phyloP scores from a whole-genome alignment of 2,113 vertebrate genomes.

The Odontophorus gujanensis region DNA sequence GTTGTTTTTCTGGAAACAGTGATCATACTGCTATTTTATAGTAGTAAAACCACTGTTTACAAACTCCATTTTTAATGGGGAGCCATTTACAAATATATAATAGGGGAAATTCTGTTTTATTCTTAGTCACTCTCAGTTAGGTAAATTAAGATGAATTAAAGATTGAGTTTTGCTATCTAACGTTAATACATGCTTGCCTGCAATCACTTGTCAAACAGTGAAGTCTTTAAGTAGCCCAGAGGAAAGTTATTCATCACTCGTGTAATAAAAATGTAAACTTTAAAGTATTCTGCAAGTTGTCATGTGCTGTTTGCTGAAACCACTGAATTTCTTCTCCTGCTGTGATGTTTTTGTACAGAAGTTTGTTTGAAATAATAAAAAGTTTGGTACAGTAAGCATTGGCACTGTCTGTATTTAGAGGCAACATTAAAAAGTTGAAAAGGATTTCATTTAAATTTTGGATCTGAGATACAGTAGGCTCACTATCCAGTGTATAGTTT shows the following conservation, averaged over 20 bases:
- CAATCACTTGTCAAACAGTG: slow-evolving; percentile 37
- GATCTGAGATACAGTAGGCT: not conserved
- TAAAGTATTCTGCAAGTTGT: slow-evolving; percentile 48
- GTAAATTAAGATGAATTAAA: slow-evolving; percentile 2
- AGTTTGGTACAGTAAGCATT: slow-evolving; percentile 67
- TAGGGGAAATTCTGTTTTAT: not conserved
- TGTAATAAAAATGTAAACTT: slow-evolving; percentile 59
- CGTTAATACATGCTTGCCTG: slow-evolving; percentile 40
- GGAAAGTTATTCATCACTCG: slow-evolving; percentile 48
- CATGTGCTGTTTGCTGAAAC: slow-evolving; percentile 63
- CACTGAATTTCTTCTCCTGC: slow-evolving; percentile 52
- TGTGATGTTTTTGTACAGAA: slow-evolving; percentile 75
- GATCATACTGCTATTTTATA: not conserved
- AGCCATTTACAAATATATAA: not conserved
- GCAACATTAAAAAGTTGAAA: not conserved
- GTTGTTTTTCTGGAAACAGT: not conserved
- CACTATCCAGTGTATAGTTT: not conserved
- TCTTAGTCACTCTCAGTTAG: slow-evolving; percentile 22
- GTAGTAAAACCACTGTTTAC: slow-evolving; percentile 50
- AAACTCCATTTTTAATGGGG: slow-evolving; percentile 9
- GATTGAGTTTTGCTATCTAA: slow-evolving; percentile 40
- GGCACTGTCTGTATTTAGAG: not conserved
- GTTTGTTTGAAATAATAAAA: slow-evolving; percentile 77
- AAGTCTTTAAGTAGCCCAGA: slow-evolving; percentile 49
- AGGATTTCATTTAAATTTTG: not conserved